Conservation (phyloP, 1,140 invertebrate genomes). For the Platyscapa corneri region DNA sequence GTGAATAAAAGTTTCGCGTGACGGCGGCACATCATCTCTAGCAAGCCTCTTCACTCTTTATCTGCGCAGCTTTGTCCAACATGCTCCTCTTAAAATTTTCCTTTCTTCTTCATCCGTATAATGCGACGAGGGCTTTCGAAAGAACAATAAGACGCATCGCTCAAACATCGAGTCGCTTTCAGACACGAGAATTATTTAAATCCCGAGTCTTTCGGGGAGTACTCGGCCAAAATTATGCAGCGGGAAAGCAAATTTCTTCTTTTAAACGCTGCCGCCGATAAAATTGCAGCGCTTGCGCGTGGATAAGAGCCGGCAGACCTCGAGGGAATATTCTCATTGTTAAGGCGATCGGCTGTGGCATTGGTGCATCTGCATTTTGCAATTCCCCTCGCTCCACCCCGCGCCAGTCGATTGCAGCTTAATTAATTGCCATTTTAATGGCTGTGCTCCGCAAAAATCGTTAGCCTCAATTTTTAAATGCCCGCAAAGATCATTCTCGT, state of each 20-base stretch:
- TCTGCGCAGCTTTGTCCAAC: constrained; percentile 30
- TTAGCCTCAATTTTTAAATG: too few species aligned
- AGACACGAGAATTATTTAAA: constrained; percentile 36
- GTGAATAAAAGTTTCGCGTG: constrained; percentile 38
- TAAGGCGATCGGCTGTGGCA: too few species aligned
- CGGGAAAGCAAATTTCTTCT: background rate
- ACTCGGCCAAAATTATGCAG: background rate
- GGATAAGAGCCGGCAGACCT: too few species aligned
- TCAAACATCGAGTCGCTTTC: background rate
- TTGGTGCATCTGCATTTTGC: too few species aligned
- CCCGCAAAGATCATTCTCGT: too few species aligned
- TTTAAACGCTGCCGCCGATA: background rate
- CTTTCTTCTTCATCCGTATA: constrained; percentile 11
- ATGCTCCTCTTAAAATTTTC: constrained; percentile 22
- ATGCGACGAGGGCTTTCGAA: background rate
- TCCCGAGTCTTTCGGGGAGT: background rate
- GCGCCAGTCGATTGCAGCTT: too few species aligned
- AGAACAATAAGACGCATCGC: constrained; percentile 8
- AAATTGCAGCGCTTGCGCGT: too few species aligned
- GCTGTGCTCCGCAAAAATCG: too few species aligned
- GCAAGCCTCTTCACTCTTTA: constrained; percentile 7
- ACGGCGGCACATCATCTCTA: constrained; percentile 17
- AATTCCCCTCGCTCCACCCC: too few species aligned
- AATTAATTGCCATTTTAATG: too few species aligned
- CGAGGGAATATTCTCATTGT: too few species aligned